These are phyloP conservation scores for Andrena dorsata DNA, from an alignment of 2,888 invertebrate genomes.

Conservation along the genomic window DNA sequence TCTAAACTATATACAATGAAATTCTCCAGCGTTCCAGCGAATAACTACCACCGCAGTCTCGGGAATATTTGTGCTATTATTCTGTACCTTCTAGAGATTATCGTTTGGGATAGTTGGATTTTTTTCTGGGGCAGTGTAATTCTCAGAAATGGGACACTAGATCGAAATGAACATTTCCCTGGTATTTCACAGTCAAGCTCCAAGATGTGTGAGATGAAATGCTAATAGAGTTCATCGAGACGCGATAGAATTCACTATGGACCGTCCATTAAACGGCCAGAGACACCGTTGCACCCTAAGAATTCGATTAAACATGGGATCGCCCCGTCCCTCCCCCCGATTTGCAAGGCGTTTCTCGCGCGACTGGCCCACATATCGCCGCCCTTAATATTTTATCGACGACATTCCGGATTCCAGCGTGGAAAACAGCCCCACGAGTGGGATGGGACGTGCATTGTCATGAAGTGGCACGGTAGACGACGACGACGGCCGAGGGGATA, in stretches of 20 bases:
- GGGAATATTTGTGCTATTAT: slow-evolving; percentile 23
- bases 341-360: slow-evolving; percentile 47
- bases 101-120: no score
- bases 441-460: slow-evolving; percentile 78
- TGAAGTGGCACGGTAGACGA: slow-evolving; percentile 73
- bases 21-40: slow-evolving; percentile 9
- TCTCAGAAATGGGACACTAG: no score
- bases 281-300: background rate
- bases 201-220: no score
- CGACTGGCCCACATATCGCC: slow-evolving; percentile 59
- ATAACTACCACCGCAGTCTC: slow-evolving; percentile 33
- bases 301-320: slow-evolving; percentile 21
- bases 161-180: no score
- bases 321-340: background rate
- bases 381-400: slow-evolving; percentile 71
- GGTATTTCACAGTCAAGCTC: no score
- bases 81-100: background rate
- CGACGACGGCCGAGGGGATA: slow-evolving; percentile 57
- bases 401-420: slow-evolving; percentile 68
- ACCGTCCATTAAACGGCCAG: background rate
- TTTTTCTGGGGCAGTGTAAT: no score
- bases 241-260: background rate
- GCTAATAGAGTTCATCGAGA: background rate
- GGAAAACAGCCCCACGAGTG: slow-evolving; percentile 59
- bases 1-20: slow-evolving; percentile 12